Conservation (phyloP, 2,113 vertebrate genomes). For the Phainopepla nitens region DNA sequence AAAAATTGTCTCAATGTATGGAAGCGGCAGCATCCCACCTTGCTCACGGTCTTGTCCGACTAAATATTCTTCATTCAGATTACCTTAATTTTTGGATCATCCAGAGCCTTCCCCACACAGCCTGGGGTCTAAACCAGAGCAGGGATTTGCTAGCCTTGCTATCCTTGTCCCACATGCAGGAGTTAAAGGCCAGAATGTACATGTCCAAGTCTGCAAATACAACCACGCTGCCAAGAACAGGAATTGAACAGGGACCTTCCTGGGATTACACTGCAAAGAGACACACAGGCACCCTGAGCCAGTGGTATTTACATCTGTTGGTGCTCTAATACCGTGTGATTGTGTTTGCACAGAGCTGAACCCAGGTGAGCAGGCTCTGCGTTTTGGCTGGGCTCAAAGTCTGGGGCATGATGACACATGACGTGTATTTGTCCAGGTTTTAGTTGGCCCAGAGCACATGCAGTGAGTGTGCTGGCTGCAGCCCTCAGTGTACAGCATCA, state of each 20-base stretch:
- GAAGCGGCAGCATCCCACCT: rapidly evolving
- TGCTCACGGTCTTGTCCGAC: neutral
- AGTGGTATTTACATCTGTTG: neutral
- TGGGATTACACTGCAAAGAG: neutral
- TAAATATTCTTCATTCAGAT: neutral
- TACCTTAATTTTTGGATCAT: neutral
- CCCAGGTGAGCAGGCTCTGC: neutral
- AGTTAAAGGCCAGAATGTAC: neutral
- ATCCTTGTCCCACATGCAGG: neutral
- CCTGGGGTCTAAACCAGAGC: neutral
- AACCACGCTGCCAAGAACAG: neutral
- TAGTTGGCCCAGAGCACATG: neutral
- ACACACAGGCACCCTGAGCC: neutral
- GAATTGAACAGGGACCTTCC: neutral
- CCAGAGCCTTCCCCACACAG: neutral
- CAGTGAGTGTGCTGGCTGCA: rapidly evolving
- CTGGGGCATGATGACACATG: neutral
- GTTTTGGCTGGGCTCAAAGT: neutral
- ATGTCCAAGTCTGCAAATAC: neutral
- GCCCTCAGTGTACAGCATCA: neutral
- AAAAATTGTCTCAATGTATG: neutral
- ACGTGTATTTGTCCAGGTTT: neutral
- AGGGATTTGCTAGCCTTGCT: neutral
- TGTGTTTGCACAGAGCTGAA: neutral
- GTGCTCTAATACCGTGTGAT: neutral